Conservation (phyloP, 1,140 invertebrate species). For the Dendroctonus ponderosae region DNA sequence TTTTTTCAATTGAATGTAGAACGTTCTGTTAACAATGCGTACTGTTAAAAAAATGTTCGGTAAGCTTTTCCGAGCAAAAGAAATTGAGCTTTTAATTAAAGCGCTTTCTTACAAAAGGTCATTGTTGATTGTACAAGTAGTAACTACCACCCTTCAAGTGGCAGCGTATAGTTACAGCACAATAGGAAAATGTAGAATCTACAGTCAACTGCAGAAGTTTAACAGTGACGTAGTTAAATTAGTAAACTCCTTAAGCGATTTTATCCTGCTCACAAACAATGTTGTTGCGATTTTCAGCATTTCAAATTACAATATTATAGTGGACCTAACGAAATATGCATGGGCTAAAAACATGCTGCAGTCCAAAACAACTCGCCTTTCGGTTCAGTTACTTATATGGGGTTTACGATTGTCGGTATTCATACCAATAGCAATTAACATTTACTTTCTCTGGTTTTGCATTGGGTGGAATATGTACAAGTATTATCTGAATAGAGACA, state of each 20-base stretch:
- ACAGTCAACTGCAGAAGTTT: background rate
- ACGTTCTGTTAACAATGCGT: too few relatives aligned
- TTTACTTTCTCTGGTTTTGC: background rate
- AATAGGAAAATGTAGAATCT: constrained; percentile 5
- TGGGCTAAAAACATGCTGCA: background rate
- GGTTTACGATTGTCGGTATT: background rate
- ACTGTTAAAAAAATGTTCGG: too few relatives aligned
- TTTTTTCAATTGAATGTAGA: too few relatives aligned
- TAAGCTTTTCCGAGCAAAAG: too few relatives aligned
- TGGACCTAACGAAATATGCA: background rate
- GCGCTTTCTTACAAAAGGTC: too few relatives aligned
- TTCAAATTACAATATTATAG: background rate
- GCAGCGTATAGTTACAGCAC: background rate
- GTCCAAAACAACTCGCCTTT: background rate
- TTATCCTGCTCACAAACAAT: background rate
- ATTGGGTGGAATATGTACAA: constrained; percentile 7
- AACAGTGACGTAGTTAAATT: background rate
- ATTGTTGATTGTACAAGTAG: too few relatives aligned
- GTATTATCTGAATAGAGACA: constrained; percentile 1
- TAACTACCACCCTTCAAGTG: background rate
- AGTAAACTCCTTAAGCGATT: constrained; percentile 6
- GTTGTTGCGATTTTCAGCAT: background rate
- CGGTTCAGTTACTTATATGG: background rate
- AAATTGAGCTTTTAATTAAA: too few relatives aligned
- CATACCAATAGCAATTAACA: constrained; percentile 5